Base-by-base conservation (phyloP, 2,888 invertebrate species). In the Heliconius erato region DNA sequence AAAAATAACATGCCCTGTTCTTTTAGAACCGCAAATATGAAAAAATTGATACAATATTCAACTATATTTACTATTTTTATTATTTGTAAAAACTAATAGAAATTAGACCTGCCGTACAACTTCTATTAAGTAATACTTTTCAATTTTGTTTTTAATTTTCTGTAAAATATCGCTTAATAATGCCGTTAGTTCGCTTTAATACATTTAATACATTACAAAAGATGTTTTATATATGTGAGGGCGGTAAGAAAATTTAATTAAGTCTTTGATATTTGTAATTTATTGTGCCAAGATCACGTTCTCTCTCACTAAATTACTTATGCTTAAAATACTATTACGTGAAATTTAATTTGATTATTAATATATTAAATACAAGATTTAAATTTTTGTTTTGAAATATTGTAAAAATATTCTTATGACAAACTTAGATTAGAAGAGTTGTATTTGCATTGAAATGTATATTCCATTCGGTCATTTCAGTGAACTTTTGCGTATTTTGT, bases 161-260 rank as follows among this genome's bases (percentile, higher is more conserved):
- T 72, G 40, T 7, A 32, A 59, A 74, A 23, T 74, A 23, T 32
- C 32, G 12, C 54, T 59, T 59, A 12, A 63, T 63, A 35, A 35
- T n/a, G n/a, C 59, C 23, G 44, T 76, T 14, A 32, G 32, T 74
- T 74, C 14, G 3, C 68, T 79, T 35, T 63, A 76, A 76, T 35
- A 76, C 35, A 76, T 35, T 76, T 35, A 35, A 35, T n/a, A 59
- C 59, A 63, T 63, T n/a, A 63, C 59, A 76, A 59, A 72, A 76
- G 59, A 59, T 59, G 59, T 76, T 35, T n/a, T 59, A 76, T 35
- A 74, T 54, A 54, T 26, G 78, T 28, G 40, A 28, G 19, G 40
- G 65, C 19, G 78, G 78, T 78, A 67, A 67, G 78, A 78, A 78
- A 67, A 49, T 78, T 67, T 78, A 78, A 49, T 78, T 78, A 78